A percentile compares a stretch with the other conserved stretches of the same genome.
These are phyloP conservation scores for Platyrinchus mystaceus DNA, from an alignment of 2,797 vertebrate species.

Conservation along the genomic window DNA sequence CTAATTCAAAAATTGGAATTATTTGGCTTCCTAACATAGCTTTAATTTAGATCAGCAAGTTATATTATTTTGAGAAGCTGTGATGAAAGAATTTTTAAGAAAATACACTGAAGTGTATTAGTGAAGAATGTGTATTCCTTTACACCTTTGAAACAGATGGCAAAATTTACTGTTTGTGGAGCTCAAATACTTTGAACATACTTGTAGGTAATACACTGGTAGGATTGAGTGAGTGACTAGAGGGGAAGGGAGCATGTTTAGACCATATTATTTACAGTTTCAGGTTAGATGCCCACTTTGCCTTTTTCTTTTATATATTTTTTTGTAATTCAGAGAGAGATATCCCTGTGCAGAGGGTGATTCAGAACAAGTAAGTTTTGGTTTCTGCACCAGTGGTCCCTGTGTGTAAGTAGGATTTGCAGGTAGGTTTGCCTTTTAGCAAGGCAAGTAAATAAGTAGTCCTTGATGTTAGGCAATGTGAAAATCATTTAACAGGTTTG, in stretches of 20 bases:
- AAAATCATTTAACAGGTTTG: not conserved
- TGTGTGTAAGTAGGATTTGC: not conserved
- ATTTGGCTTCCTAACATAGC: not conserved
- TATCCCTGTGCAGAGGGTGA: not conserved
- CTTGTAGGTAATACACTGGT: not conserved
- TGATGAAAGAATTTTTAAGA: not conserved
- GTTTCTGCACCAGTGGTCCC: not conserved
- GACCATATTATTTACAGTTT: not conserved
- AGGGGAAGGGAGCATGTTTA: not conserved
- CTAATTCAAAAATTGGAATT: not conserved
- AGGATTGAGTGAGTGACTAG: not conserved
- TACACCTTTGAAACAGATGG: not conserved
- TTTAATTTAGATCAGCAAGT: not conserved
- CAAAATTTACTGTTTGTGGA: not conserved
- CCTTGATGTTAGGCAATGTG: not conserved
- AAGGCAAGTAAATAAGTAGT: not conserved
- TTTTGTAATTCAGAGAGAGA: not conserved
- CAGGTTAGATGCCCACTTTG: not conserved
- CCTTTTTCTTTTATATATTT: not conserved
- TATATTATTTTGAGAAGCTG: not conserved
- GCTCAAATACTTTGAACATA: not conserved
- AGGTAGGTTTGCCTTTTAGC: not conserved
- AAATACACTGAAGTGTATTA: not conserved
- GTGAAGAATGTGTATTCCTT: not conserved
- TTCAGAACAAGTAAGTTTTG: not conserved